Evolutionary conservation across 92 coral and sea anemone genomes (phyloP), one percentile per base, ranked within the genome.

Genomic region (Palythoa heliodiscus): DNA sequence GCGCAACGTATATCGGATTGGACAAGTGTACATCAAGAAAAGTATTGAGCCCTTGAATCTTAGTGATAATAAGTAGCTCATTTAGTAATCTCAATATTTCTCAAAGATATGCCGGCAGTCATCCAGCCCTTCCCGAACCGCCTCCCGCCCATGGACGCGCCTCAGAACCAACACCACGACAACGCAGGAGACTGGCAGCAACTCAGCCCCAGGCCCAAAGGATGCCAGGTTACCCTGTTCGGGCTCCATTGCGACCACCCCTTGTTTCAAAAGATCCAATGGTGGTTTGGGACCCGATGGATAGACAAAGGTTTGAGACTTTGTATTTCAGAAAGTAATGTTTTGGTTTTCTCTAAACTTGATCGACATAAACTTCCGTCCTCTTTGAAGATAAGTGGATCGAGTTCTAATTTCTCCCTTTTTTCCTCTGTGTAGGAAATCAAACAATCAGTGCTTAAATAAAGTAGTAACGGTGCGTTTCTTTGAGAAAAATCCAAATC

Each of bases 201-300:
- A 84, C 96, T 25, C 82, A 86, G 66, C 93, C 93, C 35, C 90
- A 91, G 38, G 89, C 91, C 79, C 93, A 93, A 47, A 93, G 97
- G 54, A 86, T 90, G 88, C 91, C 89, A 47, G 92, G 93, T 68
- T 95, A 88, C 93, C 97, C 98, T 77, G 89, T 83, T 57, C 89
- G 94, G 15, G 88, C 95, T 10, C 94, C 95, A 72, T 82, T 85
- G 81, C 95, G 96, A 70, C 96, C 91, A 24, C 98, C 99, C 24
- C 88, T 94, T 54, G 93, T 96, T 14, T 95, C 99, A 22, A 93
- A 92, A 78, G 98, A 96, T 70, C 99, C 99, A 4, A 92, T 96
- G 76, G 98, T 94, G 47, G 99, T 96, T n/a, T 96, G 99, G 99
- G 99, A 96, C 67, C 99, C 99, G 15, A 92, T 89, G 76, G 99